Percentiles rank a stretch among this genome's conserved stretches.
These are phyloP conservation scores for Steatocranus sp. DNA, from an alignment of 2,797 vertebrate species.

Conservation along the genomic window DNA sequence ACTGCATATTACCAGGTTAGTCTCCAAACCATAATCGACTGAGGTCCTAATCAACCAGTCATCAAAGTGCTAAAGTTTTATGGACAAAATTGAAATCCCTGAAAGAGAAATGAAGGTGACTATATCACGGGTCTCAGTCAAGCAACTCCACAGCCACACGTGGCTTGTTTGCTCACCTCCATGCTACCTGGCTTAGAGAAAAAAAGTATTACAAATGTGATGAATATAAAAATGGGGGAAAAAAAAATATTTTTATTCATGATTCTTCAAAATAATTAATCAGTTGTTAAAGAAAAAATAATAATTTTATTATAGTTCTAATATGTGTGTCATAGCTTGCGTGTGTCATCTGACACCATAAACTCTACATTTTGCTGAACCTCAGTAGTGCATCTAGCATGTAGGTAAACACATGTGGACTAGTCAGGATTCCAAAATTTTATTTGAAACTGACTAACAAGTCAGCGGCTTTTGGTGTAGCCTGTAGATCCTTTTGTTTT, in stretches of 20 bases:
- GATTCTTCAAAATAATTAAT: not conserved
- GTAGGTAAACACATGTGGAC: not conserved
- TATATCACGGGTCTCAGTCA: not conserved
- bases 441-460: not conserved
- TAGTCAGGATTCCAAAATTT: not conserved
- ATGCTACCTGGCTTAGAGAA: not conserved
- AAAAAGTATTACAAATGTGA: not conserved
- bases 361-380: not conserved
- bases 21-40: not conserved
- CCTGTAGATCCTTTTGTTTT: not conserved
- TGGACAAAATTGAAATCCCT: not conserved
- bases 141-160: not conserved
- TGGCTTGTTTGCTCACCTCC: not conserved
- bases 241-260: rapidly evolving
- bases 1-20: not conserved
- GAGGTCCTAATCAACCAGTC: not conserved
- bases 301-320: not conserved
- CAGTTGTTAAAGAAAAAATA: not conserved
- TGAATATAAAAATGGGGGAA: rapidly evolving
- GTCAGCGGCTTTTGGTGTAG: not conserved
- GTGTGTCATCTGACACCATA: not conserved
- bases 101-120: not conserved
- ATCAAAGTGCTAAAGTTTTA: not conserved
- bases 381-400: not conserved
- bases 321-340: not conserved